These are phyloP conservation scores for Fistularia commersonii DNA, from an alignment of 2,797 vertebrate species.

Conservation along the genomic window DNA sequence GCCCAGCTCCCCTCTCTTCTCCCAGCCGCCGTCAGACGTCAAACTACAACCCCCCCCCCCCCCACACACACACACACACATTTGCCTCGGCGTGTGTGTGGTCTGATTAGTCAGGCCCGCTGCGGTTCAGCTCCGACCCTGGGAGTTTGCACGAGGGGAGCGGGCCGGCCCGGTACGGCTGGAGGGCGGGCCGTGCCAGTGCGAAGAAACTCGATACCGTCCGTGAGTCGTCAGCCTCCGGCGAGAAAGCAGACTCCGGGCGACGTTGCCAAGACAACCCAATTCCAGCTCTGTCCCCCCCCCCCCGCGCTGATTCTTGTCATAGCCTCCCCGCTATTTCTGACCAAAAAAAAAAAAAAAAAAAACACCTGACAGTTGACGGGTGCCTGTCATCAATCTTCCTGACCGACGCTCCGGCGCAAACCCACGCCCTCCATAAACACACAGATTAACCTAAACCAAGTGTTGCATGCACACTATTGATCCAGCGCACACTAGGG, in stretches of 20 bases:
- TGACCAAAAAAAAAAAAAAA: constrained; percentile 44
- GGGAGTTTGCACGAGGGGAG: constrained; percentile 35
- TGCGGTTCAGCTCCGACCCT: constrained; percentile 50
- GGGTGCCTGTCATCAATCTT: constrained; percentile 39
- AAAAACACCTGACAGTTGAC: constrained; percentile 48
- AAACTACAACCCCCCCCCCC: constrained; percentile 29
- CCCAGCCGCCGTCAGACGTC: constrained; percentile 27
- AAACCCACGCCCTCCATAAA: constrained; percentile 15
- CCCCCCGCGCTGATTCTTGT: constrained; percentile 43
- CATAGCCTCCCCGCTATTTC: constrained; percentile 55
- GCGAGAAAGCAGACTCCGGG: constrained; percentile 30
- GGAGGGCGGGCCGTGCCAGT: constrained; percentile 39
- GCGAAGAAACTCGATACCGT: constrained; percentile 54
- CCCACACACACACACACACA: constrained; percentile 15
- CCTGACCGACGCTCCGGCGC: constrained; percentile 13
- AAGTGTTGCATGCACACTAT: constrained; percentile 7
- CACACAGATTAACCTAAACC: constrained; percentile 6
- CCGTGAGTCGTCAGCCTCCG: constrained; percentile 44
- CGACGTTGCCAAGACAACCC: constrained; percentile 28
- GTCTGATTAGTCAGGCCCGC: constrained; percentile 57
- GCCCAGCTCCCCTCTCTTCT: constrained; percentile 6
- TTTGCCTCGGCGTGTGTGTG: constrained; percentile 51
- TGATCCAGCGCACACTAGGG: constrained; percentile 27
- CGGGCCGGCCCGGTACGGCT: constrained; percentile 11
- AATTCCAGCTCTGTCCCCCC: constrained; percentile 24